A percentile compares a stretch with the other conserved stretches of the same genome.
These are phyloP conservation scores for Epizoanthus ramosus DNA, from an alignment of 92 coral and sea anemone genomes.

Conservation along the genomic window DNA sequence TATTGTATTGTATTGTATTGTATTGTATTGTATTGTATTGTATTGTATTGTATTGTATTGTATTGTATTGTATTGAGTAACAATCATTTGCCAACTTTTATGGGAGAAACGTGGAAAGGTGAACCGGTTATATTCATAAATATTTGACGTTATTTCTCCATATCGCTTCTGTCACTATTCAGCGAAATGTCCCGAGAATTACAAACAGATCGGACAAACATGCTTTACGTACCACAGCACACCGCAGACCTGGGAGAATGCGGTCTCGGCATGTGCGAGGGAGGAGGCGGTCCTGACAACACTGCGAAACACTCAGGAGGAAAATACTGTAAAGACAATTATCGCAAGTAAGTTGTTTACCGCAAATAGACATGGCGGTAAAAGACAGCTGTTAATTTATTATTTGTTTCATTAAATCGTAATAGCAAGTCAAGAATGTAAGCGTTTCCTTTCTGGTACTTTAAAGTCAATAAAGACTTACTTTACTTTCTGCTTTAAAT, in stretches of 20 bases:
- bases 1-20: too few relatives aligned
- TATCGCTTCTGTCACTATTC: neutral
- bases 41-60: too few relatives aligned
- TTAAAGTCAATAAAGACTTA: too few relatives aligned
- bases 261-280: slow-evolving; percentile 69
- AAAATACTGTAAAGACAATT: slow-evolving; percentile 47
- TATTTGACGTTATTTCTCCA: neutral
- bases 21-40: too few relatives aligned
- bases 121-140: neutral
- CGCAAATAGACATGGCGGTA: neutral
- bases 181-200: slow-evolving; percentile 71
- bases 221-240: slow-evolving; percentile 59
- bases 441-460: neutral
- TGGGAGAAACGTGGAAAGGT: too few relatives aligned
- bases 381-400: too few relatives aligned
- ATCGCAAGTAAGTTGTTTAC: slow-evolving; percentile 39
- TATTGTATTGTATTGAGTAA: too few relatives aligned
- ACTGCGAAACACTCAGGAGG: slow-evolving; percentile 58
- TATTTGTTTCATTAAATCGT: too few relatives aligned
- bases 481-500: too few relatives aligned
- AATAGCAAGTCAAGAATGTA: neutral
- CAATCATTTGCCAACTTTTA: too few relatives aligned
- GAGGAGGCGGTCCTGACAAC: slow-evolving; percentile 77
- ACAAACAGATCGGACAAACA: slow-evolving; percentile 49
- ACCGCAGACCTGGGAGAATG: slow-evolving; percentile 74